Conservation (phyloP, 2,797 vertebrate species). For the Dallia pectoralis region DNA sequence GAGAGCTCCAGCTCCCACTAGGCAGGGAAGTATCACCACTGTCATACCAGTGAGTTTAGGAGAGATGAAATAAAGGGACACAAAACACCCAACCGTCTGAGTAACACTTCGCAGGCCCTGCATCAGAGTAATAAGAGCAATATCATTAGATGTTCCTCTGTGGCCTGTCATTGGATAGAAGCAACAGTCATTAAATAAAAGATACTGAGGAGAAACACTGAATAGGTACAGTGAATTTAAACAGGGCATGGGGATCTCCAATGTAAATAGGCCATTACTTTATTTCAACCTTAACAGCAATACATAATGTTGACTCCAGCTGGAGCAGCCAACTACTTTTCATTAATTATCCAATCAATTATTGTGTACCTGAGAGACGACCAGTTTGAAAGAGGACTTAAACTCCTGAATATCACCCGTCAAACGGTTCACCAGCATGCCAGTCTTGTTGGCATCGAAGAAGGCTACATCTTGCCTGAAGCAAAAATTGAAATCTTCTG, state of each 20-base stretch:
- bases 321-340: not conserved
- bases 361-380: conserved; percentile 85
- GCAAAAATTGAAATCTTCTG: not conserved
- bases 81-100: conserved; percentile 87
- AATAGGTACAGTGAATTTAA: not conserved
- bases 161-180: not conserved
- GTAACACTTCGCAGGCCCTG: conserved; percentile 92
- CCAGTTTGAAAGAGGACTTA: conserved; percentile 95
- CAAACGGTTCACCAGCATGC: conserved; percentile 89
- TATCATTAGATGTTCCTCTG: not conserved
- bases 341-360: not conserved
- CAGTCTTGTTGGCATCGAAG: conserved; percentile 90
- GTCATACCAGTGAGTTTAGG: conserved; percentile 88
- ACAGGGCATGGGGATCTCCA: not conserved
- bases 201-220: not conserved
- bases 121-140: conserved; percentile 12
- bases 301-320: not conserved
- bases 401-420: conserved; percentile 95
- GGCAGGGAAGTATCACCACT: conserved; percentile 80
- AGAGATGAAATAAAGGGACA: conserved; percentile 91
- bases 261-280: not conserved
- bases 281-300: not conserved
- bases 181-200: not conserved
- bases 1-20: conserved; percentile 84
- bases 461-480: conserved; percentile 92